Evolutionary conservation across 2,888 invertebrate genomes (phyloP).

Genomic region (Acanthacorydalis orientalis): DNA sequence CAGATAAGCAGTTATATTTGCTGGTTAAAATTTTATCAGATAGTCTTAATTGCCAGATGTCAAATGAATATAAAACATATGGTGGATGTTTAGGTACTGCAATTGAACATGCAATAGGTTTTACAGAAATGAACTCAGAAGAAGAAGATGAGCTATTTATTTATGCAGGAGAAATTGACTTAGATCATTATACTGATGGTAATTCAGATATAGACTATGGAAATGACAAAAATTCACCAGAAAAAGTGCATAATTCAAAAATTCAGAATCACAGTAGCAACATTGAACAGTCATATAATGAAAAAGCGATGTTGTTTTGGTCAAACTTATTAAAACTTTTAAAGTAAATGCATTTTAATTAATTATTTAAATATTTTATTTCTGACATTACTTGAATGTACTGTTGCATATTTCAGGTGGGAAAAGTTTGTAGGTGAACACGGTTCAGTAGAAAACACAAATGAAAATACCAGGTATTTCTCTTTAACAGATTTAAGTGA

Average conservation of each 20-base stretch:
- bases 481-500: background rate
- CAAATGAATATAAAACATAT: background rate
- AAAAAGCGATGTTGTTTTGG: conserved; percentile 16
- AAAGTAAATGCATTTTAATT: conserved; percentile 10
- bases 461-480: too few relatives aligned
- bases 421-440: conserved; percentile 30
- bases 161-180: background rate
- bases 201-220: background rate
- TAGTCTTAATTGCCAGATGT: conserved; percentile 22
- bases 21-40: conserved; percentile 42
- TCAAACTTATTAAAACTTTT: conserved; percentile 20
- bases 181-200: background rate
- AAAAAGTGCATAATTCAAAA: too few relatives aligned
- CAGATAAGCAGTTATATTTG: conserved; percentile 39
- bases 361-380: background rate
- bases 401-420: conserved; percentile 28
- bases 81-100: conserved; percentile 4
- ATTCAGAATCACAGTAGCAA: too few relatives aligned
- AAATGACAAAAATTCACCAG: too few relatives aligned
- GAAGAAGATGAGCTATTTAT: conserved; percentile 3
- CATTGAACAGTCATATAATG: too few relatives aligned
- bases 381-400: too few relatives aligned
- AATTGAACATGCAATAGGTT: conserved; percentile 6
- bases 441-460: background rate
- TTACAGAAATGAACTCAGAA: background rate